These are phyloP conservation scores for Pharmacophagus antenor DNA, from an alignment of 2,888 invertebrate genomes.

Conservation along the genomic window DNA sequence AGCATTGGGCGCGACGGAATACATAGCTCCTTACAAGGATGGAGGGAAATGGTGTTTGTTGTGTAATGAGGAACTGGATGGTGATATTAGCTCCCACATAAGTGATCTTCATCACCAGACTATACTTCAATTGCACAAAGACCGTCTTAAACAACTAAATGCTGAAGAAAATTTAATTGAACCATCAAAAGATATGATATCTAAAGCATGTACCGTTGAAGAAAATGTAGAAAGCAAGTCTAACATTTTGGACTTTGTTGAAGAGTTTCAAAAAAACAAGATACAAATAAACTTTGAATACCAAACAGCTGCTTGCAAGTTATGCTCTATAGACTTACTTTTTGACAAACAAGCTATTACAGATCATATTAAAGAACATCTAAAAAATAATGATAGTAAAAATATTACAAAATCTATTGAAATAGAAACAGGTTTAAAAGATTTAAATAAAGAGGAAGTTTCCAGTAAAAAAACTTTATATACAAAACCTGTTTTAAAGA, in stretches of 20 bases:
- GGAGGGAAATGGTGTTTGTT: constrained; percentile 39
- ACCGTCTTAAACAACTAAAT: constrained; percentile 26
- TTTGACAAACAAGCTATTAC: constrained; percentile 38
- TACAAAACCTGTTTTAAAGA: constrained; percentile 12
- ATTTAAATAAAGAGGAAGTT: background rate
- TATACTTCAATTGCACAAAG: constrained; percentile 40
- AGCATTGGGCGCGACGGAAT: constrained; percentile 35
- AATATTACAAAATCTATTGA: background rate
- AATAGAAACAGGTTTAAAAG: constrained; percentile 2
- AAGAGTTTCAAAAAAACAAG: constrained; percentile 41
- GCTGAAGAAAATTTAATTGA: background rate
- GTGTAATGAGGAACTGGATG: constrained; percentile 39
- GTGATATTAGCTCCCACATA: constrained; percentile 31
- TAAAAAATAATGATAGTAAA: constrained; percentile 25
- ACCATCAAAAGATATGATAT: background rate
- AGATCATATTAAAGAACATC: constrained; percentile 36
- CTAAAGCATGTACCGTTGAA: background rate
- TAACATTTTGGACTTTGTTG: constrained; percentile 36
- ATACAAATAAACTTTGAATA: constrained; percentile 43
- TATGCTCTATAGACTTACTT: constrained; percentile 38
- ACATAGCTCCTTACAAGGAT: constrained; percentile 33
- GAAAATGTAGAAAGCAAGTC: background rate
- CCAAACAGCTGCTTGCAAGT: constrained; percentile 41
- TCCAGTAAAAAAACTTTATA: constrained; percentile 7
- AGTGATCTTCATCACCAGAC: constrained; percentile 39